Base-by-base conservation (phyloP, 2,113 vertebrate species). In the Limnothrissa miodon region DNA sequence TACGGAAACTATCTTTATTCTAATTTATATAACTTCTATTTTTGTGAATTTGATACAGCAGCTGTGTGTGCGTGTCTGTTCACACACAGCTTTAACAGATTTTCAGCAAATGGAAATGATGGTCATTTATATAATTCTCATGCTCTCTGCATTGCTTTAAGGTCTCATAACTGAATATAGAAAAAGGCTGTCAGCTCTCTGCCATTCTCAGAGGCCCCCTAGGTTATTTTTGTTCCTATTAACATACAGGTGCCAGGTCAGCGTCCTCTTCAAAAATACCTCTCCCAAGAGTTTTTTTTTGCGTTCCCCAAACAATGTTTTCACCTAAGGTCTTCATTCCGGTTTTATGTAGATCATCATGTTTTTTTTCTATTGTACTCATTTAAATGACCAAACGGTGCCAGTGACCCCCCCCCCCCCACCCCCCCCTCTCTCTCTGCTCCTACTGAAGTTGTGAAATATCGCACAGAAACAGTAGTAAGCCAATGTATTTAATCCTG, bases 101-200 rank as follows among this genome's bases (percentile, higher is more conserved):
- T 36, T 74, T 39, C 36, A 33, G 81, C 86, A 85, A 89, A 84
- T 19, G 56, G 82, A 82, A 82, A 70, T 39, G 5, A 46, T n/a
- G n/a, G 42, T 23, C 5, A 80, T 74, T 0, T 36, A 13, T 33
- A 6, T 4, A 48, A 10, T 21, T n/a, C 78, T 53, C 56, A 19
- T 82, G 78, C 66, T 74, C 66, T 74, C 1, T 19, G 4, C 33
- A 46, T 82, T 74, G 15, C 19, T 46, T 82, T 29, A 66, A 51
- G 46, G 36, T 39, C 51, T 81, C 80, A 42, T 42, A 11, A 7
- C 39, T n/a, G 80, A 21, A 56, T 74, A 74, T 15, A 74, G 66
- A 36, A 74, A 74, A 74, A 13, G 25, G 66, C 66, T 74, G 66
- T 74, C 66, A 74, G 66, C 66, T 74, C 66, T 36, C 25, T 5